Evolutionary conservation across 1,140 invertebrate genomes (phyloP).

Genomic region (Helicoverpa zea): DNA sequence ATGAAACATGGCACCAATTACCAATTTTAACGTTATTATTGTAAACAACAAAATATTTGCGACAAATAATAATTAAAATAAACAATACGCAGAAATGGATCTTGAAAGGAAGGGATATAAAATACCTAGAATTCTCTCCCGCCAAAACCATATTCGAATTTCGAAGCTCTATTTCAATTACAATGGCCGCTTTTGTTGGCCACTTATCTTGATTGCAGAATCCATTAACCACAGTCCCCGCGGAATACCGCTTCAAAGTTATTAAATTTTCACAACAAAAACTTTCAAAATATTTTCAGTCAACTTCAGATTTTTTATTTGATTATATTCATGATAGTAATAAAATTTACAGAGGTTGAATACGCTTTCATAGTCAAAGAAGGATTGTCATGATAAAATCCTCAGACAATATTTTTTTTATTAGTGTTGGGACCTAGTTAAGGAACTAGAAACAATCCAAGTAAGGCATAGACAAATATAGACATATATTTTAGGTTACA

Average conservation of each 20-base stretch:
- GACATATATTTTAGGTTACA: background rate
- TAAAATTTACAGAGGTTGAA: too few species aligned
- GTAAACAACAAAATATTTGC: too few species aligned
- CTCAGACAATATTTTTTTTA: background rate
- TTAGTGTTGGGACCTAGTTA: too few species aligned
- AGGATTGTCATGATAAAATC: background rate
- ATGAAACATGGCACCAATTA: too few species aligned
- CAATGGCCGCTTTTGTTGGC: constrained; percentile 18
- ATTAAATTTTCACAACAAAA: background rate
- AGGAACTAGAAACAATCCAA: background rate
- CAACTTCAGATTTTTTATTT: background rate
- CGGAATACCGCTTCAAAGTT: background rate
- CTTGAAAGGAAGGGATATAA: background rate
- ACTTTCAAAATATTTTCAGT: background rate
- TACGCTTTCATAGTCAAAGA: too few species aligned
- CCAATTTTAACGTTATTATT: too few species aligned
- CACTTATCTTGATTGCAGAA: constrained; percentile 30
- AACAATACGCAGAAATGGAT: too few species aligned
- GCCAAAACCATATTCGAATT: constrained; percentile 3
- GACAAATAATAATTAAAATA: too few species aligned
- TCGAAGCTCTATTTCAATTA: constrained; percentile 10
- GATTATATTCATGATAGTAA: too few species aligned
- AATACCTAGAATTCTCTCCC: background rate
- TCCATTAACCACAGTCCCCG: constrained; percentile 10
- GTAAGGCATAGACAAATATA: constrained; percentile 7